Percentiles rank a stretch among this genome's conserved stretches.
These are phyloP conservation scores for Hyles vespertilio DNA, from an alignment of 1,140 invertebrate species.

Conservation along the genomic window DNA sequence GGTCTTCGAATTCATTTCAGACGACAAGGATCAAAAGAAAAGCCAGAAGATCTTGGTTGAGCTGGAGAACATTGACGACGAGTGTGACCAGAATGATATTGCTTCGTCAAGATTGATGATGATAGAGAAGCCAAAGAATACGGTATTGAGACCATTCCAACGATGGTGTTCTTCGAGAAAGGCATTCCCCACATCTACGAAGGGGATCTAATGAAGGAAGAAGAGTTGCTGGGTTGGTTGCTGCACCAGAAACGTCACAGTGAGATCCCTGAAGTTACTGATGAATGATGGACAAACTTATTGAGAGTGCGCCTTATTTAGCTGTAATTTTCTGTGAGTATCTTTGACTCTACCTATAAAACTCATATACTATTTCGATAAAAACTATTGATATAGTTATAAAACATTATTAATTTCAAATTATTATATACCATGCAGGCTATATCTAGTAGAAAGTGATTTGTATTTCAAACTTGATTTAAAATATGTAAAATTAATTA, in stretches of 20 bases:
- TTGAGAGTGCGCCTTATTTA: slow-evolving; percentile 85
- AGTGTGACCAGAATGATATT: slow-evolving; percentile 94
- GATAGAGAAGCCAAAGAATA: slow-evolving; percentile 92
- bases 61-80: slow-evolving; percentile 95
- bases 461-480: neutral
- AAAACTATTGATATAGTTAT: neutral
- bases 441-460: no score
- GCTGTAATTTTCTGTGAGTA: slow-evolving; percentile 92
- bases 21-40: slow-evolving; percentile 94
- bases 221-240: slow-evolving; percentile 91
- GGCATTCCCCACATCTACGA: slow-evolving; percentile 92
- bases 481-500: no score
- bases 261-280: slow-evolving; percentile 94
- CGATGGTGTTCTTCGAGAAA: slow-evolving; percentile 91
- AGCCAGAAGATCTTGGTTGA: slow-evolving; percentile 91
- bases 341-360: slow-evolving; percentile 8
- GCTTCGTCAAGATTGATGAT: slow-evolving; percentile 95
- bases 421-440: no score
- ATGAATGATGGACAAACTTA: slow-evolving; percentile 96
- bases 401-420: no score
- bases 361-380: neutral
- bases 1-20: slow-evolving; percentile 77
- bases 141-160: slow-evolving; percentile 88
- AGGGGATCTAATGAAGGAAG: slow-evolving; percentile 94
- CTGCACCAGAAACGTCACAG: slow-evolving; percentile 92